Evolutionary conservation across 1,140 invertebrate genomes (phyloP).

Genomic region (Pogonus chalceus): DNA sequence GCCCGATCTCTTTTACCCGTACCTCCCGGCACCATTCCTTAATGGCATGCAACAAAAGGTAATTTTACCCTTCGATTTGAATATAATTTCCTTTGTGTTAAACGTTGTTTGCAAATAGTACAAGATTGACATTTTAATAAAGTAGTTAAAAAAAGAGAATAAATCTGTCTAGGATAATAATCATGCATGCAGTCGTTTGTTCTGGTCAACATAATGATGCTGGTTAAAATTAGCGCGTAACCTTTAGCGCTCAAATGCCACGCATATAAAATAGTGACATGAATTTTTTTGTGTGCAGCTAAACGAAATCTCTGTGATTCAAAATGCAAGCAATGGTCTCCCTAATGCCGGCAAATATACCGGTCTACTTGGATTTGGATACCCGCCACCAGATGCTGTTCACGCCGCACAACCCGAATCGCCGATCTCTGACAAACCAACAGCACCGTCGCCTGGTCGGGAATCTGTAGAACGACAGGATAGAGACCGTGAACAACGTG

Average conservation of each 20-base stretch:
- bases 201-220: background rate
- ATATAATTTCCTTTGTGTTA: too few relatives aligned
- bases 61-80: constrained; percentile 23
- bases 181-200: background rate
- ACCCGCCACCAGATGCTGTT: constrained; percentile 32
- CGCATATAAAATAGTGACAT: background rate
- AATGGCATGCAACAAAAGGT: constrained; percentile 81
- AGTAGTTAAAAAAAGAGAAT: too few relatives aligned
- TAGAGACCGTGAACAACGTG: constrained; percentile 24
- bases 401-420: constrained; percentile 28
- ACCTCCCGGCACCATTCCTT: constrained; percentile 77
- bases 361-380: constrained; percentile 44
- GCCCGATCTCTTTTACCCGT: constrained; percentile 84
- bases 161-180: background rate
- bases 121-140: too few relatives aligned
- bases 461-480: constrained; percentile 30
- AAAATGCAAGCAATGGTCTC: constrained; percentile 45
- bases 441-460: constrained; percentile 33
- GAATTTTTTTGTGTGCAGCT: constrained; percentile 35
- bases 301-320: constrained; percentile 50
- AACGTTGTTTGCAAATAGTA: too few relatives aligned
- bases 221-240: background rate
- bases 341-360: constrained; percentile 40
- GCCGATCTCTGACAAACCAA: constrained; percentile 36
- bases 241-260: background rate